Evolutionary conservation across 2,888 invertebrate species (phyloP).

Genomic region (Metopia argyrocephala): DNA sequence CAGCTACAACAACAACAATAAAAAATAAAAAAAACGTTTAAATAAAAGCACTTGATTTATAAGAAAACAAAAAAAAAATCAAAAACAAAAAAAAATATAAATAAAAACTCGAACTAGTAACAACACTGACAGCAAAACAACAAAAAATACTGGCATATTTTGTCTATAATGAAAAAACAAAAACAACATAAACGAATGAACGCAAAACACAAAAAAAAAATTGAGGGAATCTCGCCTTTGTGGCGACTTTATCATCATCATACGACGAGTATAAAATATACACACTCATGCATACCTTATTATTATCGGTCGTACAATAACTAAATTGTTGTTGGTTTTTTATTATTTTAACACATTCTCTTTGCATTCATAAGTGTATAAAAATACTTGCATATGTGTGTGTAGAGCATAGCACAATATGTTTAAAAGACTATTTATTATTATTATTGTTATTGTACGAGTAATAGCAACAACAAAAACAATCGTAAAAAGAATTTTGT

Average conservation of each 20-base stretch:
- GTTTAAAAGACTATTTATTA: slow-evolving; percentile 10
- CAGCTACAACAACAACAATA: slow-evolving; percentile 17
- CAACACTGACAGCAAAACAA: slow-evolving; percentile 26
- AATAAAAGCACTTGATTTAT: slow-evolving; percentile 60
- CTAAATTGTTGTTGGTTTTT: slow-evolving; percentile 4
- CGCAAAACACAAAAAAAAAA: slow-evolving; percentile 19
- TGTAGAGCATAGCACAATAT: too few relatives aligned
- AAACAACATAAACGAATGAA: background rate
- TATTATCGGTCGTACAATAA: slow-evolving; percentile 13
- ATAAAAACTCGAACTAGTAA: slow-evolving; percentile 51
- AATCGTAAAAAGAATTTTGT: background rate
- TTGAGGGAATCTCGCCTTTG: slow-evolving; percentile 63
- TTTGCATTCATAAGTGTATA: background rate
- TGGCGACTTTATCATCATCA: slow-evolving; percentile 63
- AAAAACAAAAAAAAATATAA: slow-evolving; percentile 7
- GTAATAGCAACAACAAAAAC: slow-evolving; percentile 30
- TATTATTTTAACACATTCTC: slow-evolving; percentile 42
- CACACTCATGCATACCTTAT: background rate
- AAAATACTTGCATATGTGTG: background rate
- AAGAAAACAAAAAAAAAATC: slow-evolving; percentile 30
- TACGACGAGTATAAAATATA: slow-evolving; percentile 20
- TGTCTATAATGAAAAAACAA: background rate
- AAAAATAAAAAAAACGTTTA: slow-evolving; percentile 36
- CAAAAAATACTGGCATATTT: slow-evolving; percentile 11
- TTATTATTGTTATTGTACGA: slow-evolving; percentile 27